These are phyloP conservation scores for Labroides dimidiatus DNA, from an alignment of 2,797 vertebrate species.

Conservation along the genomic window DNA sequence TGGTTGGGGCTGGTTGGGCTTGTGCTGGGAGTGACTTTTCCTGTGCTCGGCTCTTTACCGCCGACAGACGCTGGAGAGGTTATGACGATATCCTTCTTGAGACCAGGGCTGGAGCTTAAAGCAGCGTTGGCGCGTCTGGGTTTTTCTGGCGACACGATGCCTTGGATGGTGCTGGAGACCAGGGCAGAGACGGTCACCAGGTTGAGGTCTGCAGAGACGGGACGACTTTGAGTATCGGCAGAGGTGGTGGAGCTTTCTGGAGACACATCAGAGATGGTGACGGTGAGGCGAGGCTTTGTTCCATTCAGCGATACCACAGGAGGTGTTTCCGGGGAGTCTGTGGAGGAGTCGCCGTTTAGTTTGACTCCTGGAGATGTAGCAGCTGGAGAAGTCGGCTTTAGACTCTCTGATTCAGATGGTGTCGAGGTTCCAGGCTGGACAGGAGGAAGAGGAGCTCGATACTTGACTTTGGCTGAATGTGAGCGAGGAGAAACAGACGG, in stretches of 20 bases:
- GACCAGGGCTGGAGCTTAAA: conserved; percentile 31
- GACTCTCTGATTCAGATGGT: conserved; percentile 1
- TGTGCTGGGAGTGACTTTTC: conserved; percentile 14
- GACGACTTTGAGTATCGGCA: background rate
- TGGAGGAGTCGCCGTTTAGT: conserved; percentile 22
- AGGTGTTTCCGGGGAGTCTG: conserved; percentile 20
- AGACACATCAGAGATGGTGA: conserved; percentile 16
- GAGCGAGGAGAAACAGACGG: conserved; percentile 13
- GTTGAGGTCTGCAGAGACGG: conserved; percentile 27
- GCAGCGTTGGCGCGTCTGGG: conserved; percentile 3
- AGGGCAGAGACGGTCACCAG: conserved; percentile 69
- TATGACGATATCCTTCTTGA: background rate
- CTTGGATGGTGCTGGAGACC: conserved; percentile 69
- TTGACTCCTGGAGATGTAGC: conserved; percentile 5
- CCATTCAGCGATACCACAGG: conserved; percentile 46
- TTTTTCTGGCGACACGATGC: conserved; percentile 56
- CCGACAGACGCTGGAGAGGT: background rate
- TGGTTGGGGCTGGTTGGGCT: conserved; percentile 52
- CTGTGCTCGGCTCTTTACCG: conserved; percentile 25
- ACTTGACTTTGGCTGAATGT: conserved; percentile 59
- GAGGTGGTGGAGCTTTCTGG: conserved; percentile 36
- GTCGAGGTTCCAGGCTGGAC: conserved; percentile 17
- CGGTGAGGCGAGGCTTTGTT: conserved; percentile 22
- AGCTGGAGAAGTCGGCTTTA: conserved; percentile 32
- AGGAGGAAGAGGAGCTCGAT: conserved; percentile 71